phyloP scores from a whole-genome alignment of 2,113 vertebrate species.

The Caranx ignobilis region DNA sequence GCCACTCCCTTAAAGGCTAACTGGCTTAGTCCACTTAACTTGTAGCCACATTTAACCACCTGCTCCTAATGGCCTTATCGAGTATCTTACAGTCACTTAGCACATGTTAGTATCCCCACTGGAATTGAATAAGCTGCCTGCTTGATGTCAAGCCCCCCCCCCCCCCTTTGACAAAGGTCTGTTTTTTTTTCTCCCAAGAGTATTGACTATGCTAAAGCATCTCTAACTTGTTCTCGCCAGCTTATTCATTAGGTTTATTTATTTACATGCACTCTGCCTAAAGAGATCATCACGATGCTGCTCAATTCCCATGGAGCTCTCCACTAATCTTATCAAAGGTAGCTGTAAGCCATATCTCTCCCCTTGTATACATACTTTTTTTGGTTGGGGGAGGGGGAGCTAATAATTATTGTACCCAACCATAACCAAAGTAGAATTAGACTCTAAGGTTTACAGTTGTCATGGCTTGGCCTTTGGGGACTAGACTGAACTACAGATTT shows the following conservation, averaged over 20 bases:
- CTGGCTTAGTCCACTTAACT: conserved; percentile 54
- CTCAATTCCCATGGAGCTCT: not conserved
- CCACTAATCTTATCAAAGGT: not conserved
- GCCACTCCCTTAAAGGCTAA: conserved; percentile 53
- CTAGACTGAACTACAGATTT: too few relatives aligned
- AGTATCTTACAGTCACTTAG: conserved; percentile 63
- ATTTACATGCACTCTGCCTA: not conserved
- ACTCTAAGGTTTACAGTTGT: not conserved
- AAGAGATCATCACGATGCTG: not conserved
- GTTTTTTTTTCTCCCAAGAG: not conserved
- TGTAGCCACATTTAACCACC: conserved; percentile 61
- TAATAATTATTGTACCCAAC: not conserved
- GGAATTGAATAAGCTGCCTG: conserved; percentile 53
- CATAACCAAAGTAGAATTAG: not conserved
- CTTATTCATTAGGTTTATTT: not conserved
- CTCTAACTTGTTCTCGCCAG: not conserved
- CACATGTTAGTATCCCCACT: conserved; percentile 52
- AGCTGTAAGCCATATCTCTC: not conserved
- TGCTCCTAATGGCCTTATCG: conserved; percentile 60
- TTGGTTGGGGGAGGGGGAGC: too few relatives aligned
- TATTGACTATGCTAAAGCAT: not conserved
- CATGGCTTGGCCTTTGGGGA: not conserved
- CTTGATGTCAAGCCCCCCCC: not conserved
- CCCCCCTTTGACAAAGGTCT: too few relatives aligned
- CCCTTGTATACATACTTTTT: not conserved